Evolutionary conservation across 2,113 vertebrate genomes (phyloP).

Genomic region (Archocentrus centrarchus): DNA sequence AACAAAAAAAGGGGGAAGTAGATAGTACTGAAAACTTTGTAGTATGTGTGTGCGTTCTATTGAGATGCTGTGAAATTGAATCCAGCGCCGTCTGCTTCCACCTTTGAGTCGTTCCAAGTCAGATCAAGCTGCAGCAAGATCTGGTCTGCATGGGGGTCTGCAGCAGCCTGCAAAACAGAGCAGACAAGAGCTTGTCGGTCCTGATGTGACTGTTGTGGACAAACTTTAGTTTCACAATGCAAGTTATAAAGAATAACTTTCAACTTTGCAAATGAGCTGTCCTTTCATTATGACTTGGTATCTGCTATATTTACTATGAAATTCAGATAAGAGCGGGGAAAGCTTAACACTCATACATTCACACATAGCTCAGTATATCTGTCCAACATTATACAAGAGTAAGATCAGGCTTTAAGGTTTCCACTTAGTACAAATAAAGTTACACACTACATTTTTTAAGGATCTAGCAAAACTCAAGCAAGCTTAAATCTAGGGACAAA

Average conservation of each 20-base stretch:
- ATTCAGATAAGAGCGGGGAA: neutral
- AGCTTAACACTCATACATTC: neutral
- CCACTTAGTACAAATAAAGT: slow-evolving; percentile 2
- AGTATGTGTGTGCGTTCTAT: neutral
- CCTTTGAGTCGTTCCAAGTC: slow-evolving; percentile 55
- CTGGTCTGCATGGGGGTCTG: slow-evolving; percentile 28
- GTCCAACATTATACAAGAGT: neutral
- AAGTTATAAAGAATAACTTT: slow-evolving; percentile 11
- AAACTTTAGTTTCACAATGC: slow-evolving; percentile 27
- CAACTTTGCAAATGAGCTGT: slow-evolving; percentile 15
- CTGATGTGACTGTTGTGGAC: slow-evolving; percentile 52
- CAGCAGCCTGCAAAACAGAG: slow-evolving; percentile 52
- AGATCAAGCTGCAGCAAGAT: slow-evolving; percentile 19
- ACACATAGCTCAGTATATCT: neutral
- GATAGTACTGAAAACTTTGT: slow-evolving; percentile 42
- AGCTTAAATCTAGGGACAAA: neutral
- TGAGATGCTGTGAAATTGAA: slow-evolving; percentile 52
- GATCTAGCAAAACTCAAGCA: neutral
- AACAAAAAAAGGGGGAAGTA: slow-evolving; percentile 65
- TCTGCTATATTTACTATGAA: neutral
- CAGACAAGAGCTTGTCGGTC: neutral
- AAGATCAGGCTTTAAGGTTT: neutral
- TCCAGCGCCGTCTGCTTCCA: slow-evolving; percentile 53
- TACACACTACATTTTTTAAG: neutral
- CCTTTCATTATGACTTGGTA: slow-evolving; percentile 43